Base-by-base conservation (phyloP, 2,113 vertebrate genomes). In the Lophius piscatorius region DNA sequence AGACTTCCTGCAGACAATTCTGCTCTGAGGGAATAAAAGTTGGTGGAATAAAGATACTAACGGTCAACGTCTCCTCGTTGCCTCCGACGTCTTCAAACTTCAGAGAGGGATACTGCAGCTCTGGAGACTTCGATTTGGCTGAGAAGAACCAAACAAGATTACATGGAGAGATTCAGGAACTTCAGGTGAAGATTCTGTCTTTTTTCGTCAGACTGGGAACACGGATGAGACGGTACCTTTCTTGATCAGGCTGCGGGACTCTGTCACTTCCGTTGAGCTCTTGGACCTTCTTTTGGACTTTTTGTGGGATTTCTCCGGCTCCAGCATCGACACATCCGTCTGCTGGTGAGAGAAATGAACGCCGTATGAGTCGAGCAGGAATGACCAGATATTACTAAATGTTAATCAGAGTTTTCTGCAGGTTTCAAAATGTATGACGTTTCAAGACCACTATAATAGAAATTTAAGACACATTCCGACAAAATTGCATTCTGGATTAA, bases 11-110 rank as follows among this genome's bases (percentile, higher is more conserved):
- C n/a, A n/a, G n/a, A n/a, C n/a, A n/a, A n/a, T n/a, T n/a, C n/a
- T n/a, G n/a, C n/a, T n/a, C 34, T 36, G 34, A 17, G 16, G 8
- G 8, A 4, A n/a, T 35, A 9, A 8, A 35, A 42, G 9, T 14
- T 5, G 6, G 34, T 14, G n/a, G 14, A 5, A 36, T 0, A 34
- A 29, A 33, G 8, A 0, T 17, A 14, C 85, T 24, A 13, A 98
- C 97, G 89, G 90, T 94, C 63, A 99, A 81, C 0, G 91, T 94
- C 6, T 84, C 81, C 50, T 99, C 96, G 36, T 93, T 98, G 51
- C 95, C 96, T 51, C 96, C 97, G 0, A 98, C 87, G 45, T 99
- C 95, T 64, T 95, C 94, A 88, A 99, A 99, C 33, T 74, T 94
- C 73, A 97, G 80, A 0, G 49, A 77, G 14, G 96, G 91, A 9